Conservation (phyloP, 2,113 vertebrate species). For the Octodon degus region DNA sequence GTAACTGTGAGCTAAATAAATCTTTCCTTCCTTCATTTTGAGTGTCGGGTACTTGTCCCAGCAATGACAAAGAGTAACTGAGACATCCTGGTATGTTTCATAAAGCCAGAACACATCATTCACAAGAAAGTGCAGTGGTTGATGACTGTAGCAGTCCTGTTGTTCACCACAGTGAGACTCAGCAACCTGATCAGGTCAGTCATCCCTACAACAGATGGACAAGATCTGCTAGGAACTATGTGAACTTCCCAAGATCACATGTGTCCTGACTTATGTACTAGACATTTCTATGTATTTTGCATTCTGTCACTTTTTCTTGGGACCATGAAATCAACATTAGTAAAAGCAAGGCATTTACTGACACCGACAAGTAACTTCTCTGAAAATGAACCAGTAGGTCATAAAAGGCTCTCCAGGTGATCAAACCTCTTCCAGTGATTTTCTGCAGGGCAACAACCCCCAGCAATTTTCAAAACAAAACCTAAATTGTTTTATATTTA, state of each 20-base stretch:
- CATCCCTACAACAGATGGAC: background rate
- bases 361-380: background rate
- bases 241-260: background rate
- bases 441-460: constrained; percentile 24
- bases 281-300: background rate
- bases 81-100: too few species aligned
- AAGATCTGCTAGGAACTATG: background rate
- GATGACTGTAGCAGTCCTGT: rapidly evolving
- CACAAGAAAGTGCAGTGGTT: background rate
- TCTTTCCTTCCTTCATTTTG: too few species aligned
- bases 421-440: constrained; percentile 32
- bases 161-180: background rate
- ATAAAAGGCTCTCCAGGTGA: background rate
- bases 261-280: background rate
- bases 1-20: too few species aligned
- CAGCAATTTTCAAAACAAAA: constrained; percentile 21
- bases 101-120: background rate
- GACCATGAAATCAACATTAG: constrained; percentile 34
- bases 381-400: background rate
- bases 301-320: background rate
- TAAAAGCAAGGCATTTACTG: constrained; percentile 33
- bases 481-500: constrained; percentile 10
- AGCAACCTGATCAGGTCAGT: background rate
- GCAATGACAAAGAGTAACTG: too few species aligned
- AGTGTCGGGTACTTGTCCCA: too few species aligned